Percentiles rank a stretch among this genome's conserved stretches.
phyloP scores from a whole-genome alignment of 2,113 vertebrate genomes.

The Pseudorectes ferrugineus region DNA sequence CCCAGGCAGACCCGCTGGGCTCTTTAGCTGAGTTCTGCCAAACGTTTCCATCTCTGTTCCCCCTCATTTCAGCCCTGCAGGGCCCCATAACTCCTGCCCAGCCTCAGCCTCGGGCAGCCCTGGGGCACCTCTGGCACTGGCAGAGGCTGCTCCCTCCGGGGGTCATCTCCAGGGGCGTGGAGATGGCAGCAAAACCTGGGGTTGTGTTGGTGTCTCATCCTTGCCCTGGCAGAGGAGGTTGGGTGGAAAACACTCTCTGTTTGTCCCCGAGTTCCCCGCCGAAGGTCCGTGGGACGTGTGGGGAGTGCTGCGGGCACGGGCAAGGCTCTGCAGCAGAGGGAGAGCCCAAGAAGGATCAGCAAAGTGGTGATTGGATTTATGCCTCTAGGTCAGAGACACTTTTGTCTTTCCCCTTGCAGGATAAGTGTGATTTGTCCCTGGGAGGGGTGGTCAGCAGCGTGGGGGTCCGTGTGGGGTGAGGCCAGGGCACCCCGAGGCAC shows the following conservation, averaged over 20 bases:
- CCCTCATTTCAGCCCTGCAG: background rate
- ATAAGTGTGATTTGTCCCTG: background rate
- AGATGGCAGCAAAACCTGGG: background rate
- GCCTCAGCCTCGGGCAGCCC: background rate
- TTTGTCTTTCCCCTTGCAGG: background rate
- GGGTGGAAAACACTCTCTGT: background rate
- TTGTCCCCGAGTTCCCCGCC: rapidly evolving
- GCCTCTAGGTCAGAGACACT: background rate
- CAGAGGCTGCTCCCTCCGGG: background rate
- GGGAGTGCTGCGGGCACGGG: rapidly evolving
- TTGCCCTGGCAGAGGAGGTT: background rate
- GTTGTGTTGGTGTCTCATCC: background rate
- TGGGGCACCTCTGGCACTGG: background rate
- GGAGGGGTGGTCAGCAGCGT: rapidly evolving
- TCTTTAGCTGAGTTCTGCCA: background rate
- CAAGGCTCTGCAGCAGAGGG: background rate
- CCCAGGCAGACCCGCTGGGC: background rate
- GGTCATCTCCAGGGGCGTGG: rapidly evolving
- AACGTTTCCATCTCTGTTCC: background rate
- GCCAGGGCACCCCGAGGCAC: rapidly evolving
- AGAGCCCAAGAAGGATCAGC: rapidly evolving
- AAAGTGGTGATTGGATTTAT: rapidly evolving
- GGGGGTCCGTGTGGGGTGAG: rapidly evolving
- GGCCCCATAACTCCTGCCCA: rapidly evolving
- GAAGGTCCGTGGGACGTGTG: rapidly evolving